Conservation (phyloP, 2,797 vertebrate species). For the Emys orbicularis region DNA sequence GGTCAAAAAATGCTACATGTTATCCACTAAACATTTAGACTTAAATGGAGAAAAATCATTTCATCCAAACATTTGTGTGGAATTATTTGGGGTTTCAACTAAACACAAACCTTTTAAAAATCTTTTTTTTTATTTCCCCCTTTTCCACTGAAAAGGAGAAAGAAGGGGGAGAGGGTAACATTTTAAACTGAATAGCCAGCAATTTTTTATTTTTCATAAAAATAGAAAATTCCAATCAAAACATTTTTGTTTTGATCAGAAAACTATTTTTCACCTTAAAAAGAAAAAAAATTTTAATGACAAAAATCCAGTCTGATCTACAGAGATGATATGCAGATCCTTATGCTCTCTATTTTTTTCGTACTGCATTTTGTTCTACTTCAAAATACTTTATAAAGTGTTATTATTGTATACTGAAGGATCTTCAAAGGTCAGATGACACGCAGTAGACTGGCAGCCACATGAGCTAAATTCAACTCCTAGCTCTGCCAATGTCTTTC, state of each 20-base stretch:
- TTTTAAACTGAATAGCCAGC: neutral
- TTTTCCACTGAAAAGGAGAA: neutral
- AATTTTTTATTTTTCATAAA: neutral
- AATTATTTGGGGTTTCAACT: neutral
- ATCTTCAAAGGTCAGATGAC: neutral
- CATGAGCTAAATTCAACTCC: neutral
- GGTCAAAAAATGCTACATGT: neutral
- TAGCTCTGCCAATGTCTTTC: neutral
- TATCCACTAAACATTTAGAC: neutral
- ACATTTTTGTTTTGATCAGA: neutral
- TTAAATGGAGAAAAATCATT: neutral
- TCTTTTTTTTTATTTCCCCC: neutral
- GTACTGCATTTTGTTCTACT: neutral
- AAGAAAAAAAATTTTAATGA: neutral
- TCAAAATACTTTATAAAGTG: neutral
- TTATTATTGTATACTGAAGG: neutral
- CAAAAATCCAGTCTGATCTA: neutral
- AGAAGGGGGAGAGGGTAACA: neutral
- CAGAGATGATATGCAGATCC: neutral
- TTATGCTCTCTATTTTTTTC: neutral
- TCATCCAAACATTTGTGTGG: neutral
- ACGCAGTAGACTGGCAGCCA: neutral
- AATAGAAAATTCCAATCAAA: neutral
- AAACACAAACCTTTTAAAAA: neutral
- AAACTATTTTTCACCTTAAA: neutral